Base-by-base conservation (phyloP, 2,797 vertebrate genomes). In the Geotrypetes seraphini region DNA sequence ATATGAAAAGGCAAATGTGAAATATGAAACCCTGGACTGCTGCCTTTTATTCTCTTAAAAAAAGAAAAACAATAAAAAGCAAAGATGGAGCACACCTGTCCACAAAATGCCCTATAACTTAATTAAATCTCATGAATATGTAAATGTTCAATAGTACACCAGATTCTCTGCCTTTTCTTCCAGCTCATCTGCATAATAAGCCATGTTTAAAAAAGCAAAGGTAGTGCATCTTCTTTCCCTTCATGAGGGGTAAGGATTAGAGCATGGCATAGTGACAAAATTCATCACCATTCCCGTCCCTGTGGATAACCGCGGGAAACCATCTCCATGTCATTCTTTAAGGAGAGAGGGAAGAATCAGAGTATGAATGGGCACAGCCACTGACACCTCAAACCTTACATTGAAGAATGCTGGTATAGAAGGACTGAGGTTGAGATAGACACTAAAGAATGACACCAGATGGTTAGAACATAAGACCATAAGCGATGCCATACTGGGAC, bases 61-160 rank as follows among this genome's bases (percentile, higher is more conserved):
- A 22, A 28, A 34, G 39, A 2, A 6, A 5, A 17, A 17, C 34
- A 2, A 8, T 31, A 6, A 9, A 14, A 25, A 6, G 10, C 4
- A 28, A 36, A 38, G 42, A 5, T 7, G 7, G 3, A 32, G 10
- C n/a, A 5, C 32, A 22, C 8, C 5, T 10, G 7, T 36, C 38
- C 23, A 36, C 8, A 25, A 26, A 27, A 14, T 27, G 20, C 18
- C 24, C 19, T 31, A 13, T 24, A 26, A 58, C 29, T 30, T 48
- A 41, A 47, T 53, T 49, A 45, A 19, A 14, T 42, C 23, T 47
- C 25, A 49, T 33, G 23, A 55, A 51, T 44, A 63, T 32, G 36
- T 19, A 54, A 43, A 31, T n/a, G 34, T 19, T 23, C 30, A 41
- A 22, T 8, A 18, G 5, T 21, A 11, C 8, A 18, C 12, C 16